phyloP scores from a whole-genome alignment of 2,113 vertebrate species.

The Emydocephalus ijimae region DNA sequence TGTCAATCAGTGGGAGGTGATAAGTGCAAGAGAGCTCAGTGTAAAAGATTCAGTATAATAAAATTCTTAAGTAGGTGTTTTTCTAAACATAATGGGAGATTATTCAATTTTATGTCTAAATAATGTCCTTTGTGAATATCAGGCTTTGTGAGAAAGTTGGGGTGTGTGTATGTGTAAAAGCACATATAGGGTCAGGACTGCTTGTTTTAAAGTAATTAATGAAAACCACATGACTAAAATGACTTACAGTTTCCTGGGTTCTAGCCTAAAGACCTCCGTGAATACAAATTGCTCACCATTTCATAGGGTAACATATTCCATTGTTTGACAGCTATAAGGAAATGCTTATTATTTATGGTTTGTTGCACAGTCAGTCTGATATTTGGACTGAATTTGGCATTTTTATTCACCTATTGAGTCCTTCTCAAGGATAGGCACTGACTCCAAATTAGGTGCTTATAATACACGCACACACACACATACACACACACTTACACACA shows the following conservation, averaged over 20 bases:
- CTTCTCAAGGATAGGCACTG: not conserved
- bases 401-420: not conserved
- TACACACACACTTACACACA: not conserved
- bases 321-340: not conserved
- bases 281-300: not conserved
- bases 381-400: not conserved
- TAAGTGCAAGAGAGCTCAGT: accelerated
- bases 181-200: not conserved
- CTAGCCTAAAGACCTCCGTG: not conserved
- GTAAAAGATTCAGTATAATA: not conserved
- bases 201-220: not conserved
- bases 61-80: not conserved
- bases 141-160: not conserved
- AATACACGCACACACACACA: not conserved
- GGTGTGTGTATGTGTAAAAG: not conserved
- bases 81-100: not conserved
- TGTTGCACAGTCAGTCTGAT: not conserved
- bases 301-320: not conserved
- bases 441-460: not conserved
- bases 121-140: not conserved
- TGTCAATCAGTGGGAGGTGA: slow-evolving; percentile 40
- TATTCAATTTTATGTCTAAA: not conserved
- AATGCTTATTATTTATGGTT: not conserved
- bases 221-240: not conserved
- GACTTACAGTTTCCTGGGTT: not conserved